A percentile compares a stretch with the other conserved stretches of the same genome.
Conservation (phyloP, 2,113 vertebrate species). For the Python bivittatus region DNA sequence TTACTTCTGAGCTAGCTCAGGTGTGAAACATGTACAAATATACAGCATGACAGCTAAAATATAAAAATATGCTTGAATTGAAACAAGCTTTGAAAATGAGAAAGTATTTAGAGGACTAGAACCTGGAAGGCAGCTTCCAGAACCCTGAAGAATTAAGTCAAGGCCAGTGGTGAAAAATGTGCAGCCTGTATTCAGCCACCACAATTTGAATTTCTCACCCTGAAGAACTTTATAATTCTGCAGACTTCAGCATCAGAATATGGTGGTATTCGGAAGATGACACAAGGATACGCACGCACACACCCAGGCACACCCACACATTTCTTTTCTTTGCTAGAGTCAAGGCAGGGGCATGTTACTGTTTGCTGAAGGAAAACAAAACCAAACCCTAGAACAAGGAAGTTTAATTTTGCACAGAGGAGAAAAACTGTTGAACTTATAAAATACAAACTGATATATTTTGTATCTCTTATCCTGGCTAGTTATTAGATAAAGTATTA, state of each 20-base stretch:
- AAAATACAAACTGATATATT: neutral
- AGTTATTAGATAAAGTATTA: neutral
- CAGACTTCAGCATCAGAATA: neutral
- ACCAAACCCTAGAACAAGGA: neutral
- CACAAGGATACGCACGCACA: no score
- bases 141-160: slow-evolving; percentile 32
- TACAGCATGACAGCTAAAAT: slow-evolving; percentile 58
- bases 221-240: neutral
- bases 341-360: neutral
- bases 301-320: no score
- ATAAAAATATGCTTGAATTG: slow-evolving; percentile 68
- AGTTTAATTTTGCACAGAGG: neutral
- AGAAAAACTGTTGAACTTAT: neutral
- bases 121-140: slow-evolving; percentile 52
- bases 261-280: neutral
- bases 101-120: slow-evolving; percentile 54
- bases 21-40: slow-evolving; percentile 49
- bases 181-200: neutral
- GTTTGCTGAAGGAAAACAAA: neutral
- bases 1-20: slow-evolving; percentile 34
- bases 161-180: neutral
- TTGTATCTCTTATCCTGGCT: neutral
- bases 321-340: neutral
- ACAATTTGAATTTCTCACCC: neutral
- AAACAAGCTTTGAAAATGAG: slow-evolving; percentile 66